Evolutionary conservation across 1,140 invertebrate genomes (phyloP).

Genomic region (Zaprionus vittiger): DNA sequence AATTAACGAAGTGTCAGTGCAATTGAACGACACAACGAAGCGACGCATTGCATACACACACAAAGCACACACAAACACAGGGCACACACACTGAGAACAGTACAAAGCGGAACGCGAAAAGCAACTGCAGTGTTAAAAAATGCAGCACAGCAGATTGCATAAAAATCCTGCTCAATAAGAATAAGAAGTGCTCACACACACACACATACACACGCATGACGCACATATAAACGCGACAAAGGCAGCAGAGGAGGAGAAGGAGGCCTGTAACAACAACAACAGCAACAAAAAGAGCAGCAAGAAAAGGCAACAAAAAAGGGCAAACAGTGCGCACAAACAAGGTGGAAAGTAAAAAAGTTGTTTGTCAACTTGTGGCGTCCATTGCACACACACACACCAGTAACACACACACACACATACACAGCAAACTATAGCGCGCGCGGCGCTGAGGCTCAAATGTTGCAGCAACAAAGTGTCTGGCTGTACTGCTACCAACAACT

Average conservation of each 20-base stretch:
- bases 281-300: constrained; percentile 17
- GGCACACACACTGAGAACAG: background rate
- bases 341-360: constrained; percentile 82
- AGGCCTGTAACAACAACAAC: background rate
- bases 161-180: constrained; percentile 55
- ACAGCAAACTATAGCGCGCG: background rate
- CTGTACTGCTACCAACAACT: constrained; percentile 56
- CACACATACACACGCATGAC: constrained; percentile 10
- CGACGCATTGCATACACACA: constrained; percentile 8
- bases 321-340: constrained; percentile 59
- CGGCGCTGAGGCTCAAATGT: constrained; percentile 57
- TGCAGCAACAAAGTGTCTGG: constrained; percentile 77
- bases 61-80: constrained; percentile 20
- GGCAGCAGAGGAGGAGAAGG: constrained; percentile 1
- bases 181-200: constrained; percentile 55
- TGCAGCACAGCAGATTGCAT: constrained; percentile 53
- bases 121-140: constrained; percentile 24
- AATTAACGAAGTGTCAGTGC: constrained; percentile 66
- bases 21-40: constrained; percentile 47
- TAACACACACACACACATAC: constrained; percentile 19
- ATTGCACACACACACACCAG: constrained; percentile 33
- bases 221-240: constrained; percentile 46
- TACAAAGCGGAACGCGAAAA: constrained; percentile 21
- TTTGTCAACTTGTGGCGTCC: constrained; percentile 83
- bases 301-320: constrained; percentile 45